Evolutionary conservation across 2,888 invertebrate species (phyloP), one percentile per base, ranked within the genome.

Genomic region (Andrena chrysosceles): DNA sequence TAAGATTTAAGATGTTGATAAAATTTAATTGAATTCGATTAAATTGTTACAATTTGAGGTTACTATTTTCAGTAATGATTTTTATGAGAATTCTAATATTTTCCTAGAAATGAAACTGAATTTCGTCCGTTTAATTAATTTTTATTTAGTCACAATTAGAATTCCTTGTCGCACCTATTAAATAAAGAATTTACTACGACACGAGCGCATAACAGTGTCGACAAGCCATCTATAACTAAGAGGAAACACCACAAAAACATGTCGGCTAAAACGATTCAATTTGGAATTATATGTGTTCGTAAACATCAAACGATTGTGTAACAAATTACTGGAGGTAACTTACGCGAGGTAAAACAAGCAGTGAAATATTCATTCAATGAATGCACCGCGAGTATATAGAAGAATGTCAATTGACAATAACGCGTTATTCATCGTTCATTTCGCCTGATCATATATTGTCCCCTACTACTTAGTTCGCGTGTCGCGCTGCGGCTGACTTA

Each of bases 401-500:
- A 48, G 2, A 26, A 52, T 42, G 7, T 54, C 7, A 86, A 76
- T 85, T 52, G 83, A 81, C 67, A 78, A 56, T 70, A 80, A 77
- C 60, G 68, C 33, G 48, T 70, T 67, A 71, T 77, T 78, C 72
- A 86, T 88, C 83, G 88, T 85, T 90, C 52, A 29, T 35, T 72
- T 68, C 10, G 80, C 72, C 87, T 71, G 89, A 71, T 68, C 75
- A 74, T 56, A 71, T 62, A 56, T 42, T 5, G 74, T 16, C 54
- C 20, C 59, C 60, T 84, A 85, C 88, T 85, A 90, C 90, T 89
- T n/a, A n/a, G n/a, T n/a, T 31, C 31, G 0, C 33, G 29, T 29
- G 16, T 48, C 20, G 62, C 60, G 48, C 23, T 52, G 8, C 63
- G 81, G 31, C 48, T 35, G 49, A 16, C 8, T 3, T 8, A 59